Evolutionary conservation across 2,797 vertebrate species (phyloP).

Genomic region (Pantherophis alleghaniensis): DNA sequence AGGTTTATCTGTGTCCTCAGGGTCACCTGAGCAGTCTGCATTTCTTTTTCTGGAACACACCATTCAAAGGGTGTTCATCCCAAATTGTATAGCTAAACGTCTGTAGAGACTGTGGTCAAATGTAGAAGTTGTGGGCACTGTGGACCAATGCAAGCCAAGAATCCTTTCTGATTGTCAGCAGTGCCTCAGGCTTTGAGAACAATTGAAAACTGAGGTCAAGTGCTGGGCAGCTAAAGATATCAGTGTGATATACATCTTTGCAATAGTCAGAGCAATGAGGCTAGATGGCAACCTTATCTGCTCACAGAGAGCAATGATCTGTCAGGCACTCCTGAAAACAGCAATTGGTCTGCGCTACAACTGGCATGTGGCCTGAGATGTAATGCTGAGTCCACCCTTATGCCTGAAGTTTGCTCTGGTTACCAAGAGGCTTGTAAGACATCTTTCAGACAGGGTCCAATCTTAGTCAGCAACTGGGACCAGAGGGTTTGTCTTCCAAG

Average conservation of each 20-base stretch:
- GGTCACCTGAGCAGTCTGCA: too few species aligned
- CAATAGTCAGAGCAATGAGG: not conserved
- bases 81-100: too few species aligned
- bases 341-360: not conserved
- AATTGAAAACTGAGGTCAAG: not conserved
- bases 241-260: not conserved
- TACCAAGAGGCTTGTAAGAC: not conserved
- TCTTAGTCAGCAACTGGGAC: accelerated
- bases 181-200: not conserved
- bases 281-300: accelerated
- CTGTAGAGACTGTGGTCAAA: not conserved
- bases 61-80: too few species aligned
- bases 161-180: not conserved
- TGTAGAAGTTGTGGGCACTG: not conserved
- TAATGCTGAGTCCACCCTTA: accelerated
- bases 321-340: accelerated
- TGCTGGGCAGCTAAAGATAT: not conserved
- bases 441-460: not conserved
- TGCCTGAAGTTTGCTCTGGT: not conserved
- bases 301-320: accelerated
- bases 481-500: not conserved
- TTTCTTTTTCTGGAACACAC: too few species aligned
- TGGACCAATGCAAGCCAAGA: not conserved
- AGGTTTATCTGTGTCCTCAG: too few species aligned
- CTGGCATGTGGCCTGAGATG: not conserved